A percentile compares a stretch with the other conserved stretches of the same genome.
phyloP scores from a whole-genome alignment of 1,140 invertebrate genomes.

The Pachypeltis micranthus region DNA sequence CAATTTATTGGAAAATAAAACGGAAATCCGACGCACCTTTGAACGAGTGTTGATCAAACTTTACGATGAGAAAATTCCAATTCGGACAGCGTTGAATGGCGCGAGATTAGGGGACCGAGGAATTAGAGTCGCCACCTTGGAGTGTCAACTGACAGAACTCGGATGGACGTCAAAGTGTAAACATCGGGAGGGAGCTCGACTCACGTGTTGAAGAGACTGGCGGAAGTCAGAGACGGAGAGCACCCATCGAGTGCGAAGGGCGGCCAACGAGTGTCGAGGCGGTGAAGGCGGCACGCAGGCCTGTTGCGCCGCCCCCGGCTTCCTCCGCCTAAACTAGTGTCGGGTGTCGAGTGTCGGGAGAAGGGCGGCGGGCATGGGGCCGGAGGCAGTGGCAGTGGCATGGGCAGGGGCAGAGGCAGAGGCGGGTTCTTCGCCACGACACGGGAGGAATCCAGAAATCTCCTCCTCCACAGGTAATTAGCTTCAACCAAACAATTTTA shows the following conservation, averaged over 20 bases:
- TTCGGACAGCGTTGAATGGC: too few species aligned
- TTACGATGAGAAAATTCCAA: too few species aligned
- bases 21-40: too few species aligned
- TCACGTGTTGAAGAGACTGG: conserved; percentile 4
- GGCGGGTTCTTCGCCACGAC: neutral
- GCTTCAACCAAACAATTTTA: too few species aligned
- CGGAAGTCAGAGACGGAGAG: neutral
- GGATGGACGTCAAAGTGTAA: neutral
- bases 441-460: neutral
- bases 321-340: neutral
- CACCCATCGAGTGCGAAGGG: neutral
- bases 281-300: neutral
- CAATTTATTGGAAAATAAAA: too few species aligned
- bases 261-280: neutral
- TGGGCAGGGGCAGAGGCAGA: neutral
- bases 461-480: too few species aligned
- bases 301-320: conserved; percentile 2
- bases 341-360: too few species aligned
- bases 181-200: neutral
- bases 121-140: too few species aligned
- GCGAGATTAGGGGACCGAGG: too few species aligned
- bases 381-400: neutral
- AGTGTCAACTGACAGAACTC: too few species aligned
- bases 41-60: too few species aligned
- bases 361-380: neutral